Base-by-base conservation (phyloP, 2,113 vertebrate species). In the Romanogobio albipinnatus region DNA sequence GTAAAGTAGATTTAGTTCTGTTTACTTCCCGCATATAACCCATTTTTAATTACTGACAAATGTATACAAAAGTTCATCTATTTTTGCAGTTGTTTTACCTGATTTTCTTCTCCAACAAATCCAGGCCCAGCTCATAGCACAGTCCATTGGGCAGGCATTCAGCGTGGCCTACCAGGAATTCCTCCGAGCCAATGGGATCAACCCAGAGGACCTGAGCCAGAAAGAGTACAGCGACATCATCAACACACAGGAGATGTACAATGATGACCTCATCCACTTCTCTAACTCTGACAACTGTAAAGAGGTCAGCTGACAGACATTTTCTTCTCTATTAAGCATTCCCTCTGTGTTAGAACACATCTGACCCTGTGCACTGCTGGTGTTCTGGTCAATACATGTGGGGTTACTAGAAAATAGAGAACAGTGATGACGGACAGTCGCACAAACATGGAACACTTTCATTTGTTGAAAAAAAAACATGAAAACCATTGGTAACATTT, bases 201-300 rank as follows among this genome's bases (percentile, higher is more conserved):
- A 99, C 91, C 98, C 98, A 0, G 98, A 99, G 89, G 98, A 99
- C 91, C 96, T 99, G 90, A 99, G 98, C 92, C 98, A 99, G 94
- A 99, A 99, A 85, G 98, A 99, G 85, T 99, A 99, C 94, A 99
- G 98, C 9, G 98, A 99, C 92, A 97, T 99, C 94, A 98, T 99
- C 93, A 99, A 97, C 89, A 99, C 98, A 62, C 98, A 99, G 90
- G 98, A 99, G 92, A 99, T 99, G 98, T 99, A 99, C 94, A 99
- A 99, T 1, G 98, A 99, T 6, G 98, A 99, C 90, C 97, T 99
- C 86, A 96, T 99, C 92, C 98, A 99, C 92, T 99, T 99, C 91
- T 99, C 98, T 85, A 99, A 99, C 93, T 99, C 98, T 0, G 98
- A 98, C 86, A 99, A 99, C 93, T 98, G 97, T 94, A 99, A 99